These are phyloP conservation scores for Tribolium castaneum DNA, from an alignment of 1,140 invertebrate species.

Conservation along the genomic window DNA sequence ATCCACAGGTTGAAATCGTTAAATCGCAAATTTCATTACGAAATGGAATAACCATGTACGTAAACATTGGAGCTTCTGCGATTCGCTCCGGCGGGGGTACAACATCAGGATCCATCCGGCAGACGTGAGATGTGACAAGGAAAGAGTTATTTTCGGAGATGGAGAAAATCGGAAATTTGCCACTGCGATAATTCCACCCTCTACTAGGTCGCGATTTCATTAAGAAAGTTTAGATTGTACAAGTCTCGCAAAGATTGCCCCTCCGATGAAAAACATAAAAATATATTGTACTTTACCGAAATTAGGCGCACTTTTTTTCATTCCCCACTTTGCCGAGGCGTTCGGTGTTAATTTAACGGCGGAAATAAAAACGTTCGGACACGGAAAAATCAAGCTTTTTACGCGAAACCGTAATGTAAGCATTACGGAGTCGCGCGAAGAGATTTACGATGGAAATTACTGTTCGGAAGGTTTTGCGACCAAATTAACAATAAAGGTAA, in stretches of 20 bases:
- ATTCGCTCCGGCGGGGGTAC: neutral
- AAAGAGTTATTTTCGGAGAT: slow-evolving; percentile 10
- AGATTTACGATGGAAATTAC: slow-evolving; percentile 21
- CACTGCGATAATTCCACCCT: slow-evolving; percentile 23
- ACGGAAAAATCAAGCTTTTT: slow-evolving; percentile 22
- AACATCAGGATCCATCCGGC: neutral
- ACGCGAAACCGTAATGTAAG: neutral
- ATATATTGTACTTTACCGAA: slow-evolving; percentile 17
- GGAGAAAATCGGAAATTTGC: neutral
- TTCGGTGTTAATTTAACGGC: slow-evolving; percentile 24
- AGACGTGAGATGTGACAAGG: slow-evolving; percentile 13
- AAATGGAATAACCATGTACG: slow-evolving; percentile 33
- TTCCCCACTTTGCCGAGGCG: neutral
- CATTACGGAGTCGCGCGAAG: slow-evolving; percentile 8
- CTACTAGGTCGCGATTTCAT: slow-evolving; percentile 16
- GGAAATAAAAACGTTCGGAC: slow-evolving; percentile 18
- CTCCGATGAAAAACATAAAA: slow-evolving; percentile 27
- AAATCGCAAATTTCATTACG: slow-evolving; percentile 31
- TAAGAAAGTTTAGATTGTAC: slow-evolving; percentile 9
- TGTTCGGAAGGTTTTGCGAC: slow-evolving; percentile 14
- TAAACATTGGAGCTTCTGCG: slow-evolving; percentile 17
- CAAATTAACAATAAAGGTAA: slow-evolving; percentile 26
- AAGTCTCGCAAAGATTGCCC: slow-evolving; percentile 3
- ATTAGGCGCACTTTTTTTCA: slow-evolving; percentile 5
- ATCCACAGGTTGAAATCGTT: slow-evolving; percentile 16